Base-by-base conservation (phyloP, 2,888 invertebrate species). In the Beris morrisii region DNA sequence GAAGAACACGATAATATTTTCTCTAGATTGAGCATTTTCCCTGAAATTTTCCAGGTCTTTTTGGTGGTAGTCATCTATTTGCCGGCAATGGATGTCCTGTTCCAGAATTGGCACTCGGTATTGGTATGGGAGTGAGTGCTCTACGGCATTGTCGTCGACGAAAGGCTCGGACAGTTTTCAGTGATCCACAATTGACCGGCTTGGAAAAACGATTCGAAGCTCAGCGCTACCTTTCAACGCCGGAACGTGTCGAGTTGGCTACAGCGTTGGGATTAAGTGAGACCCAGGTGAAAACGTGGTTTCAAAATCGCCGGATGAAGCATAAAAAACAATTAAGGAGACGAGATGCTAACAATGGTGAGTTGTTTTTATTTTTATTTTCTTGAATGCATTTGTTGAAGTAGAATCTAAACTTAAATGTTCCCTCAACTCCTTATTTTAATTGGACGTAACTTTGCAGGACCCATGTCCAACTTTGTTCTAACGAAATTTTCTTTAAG, bases 241-340 rank as follows among this genome's bases (percentile, higher is more conserved):
- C 97, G 0, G 97, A 97, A 79, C 84, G 97, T 5, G 95, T 97
- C 11, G 97, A 97, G 79, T 83, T 97, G 66, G 97, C 97, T 0
- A 90, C 92, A 0, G 94, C 95, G 0, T 85, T 97, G 57, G 95
- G 91, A 78, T 85, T 97, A 15, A 96, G 96, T 12, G 97, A 97
- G 83, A 97, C 97, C 0, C 89, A 97, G 84, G 94, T 97, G 70
- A 97, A 97, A 84, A 97, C 97, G 69, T 97, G 97, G 97, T 97
- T 97, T 82, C 97, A 97, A 83, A 97, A 97, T 82, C 83, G 97
- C 31, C 84, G 97, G 73, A 97, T 97, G 97, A 95, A 95, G 78
- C 94, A 95, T 79, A 95, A 95, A 84, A 95, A 95, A 75, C 93
- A 94, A 76, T 82, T 94, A 80, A 71, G 80, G 48, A 72, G 80